Evolutionary conservation across 2,797 vertebrate genomes (phyloP).

Genomic region (Gorsachius magnificus): DNA sequence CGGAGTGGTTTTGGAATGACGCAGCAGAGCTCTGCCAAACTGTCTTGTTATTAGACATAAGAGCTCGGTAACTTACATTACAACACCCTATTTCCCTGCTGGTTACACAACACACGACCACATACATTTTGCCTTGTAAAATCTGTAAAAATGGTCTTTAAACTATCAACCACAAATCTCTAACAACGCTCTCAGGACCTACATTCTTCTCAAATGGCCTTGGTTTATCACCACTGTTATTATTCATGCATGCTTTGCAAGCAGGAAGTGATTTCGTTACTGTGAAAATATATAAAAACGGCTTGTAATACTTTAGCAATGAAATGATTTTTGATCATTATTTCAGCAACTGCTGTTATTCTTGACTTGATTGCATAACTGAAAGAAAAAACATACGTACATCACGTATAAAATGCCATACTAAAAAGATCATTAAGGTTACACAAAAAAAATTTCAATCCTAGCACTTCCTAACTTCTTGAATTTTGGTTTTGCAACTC

Average conservation of each 20-base stretch:
- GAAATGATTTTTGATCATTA: neutral
- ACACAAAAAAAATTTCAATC: neutral
- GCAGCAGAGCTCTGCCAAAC: neutral
- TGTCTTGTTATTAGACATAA: neutral
- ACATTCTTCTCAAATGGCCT: neutral
- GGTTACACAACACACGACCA: neutral
- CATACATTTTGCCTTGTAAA: neutral
- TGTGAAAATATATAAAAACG: neutral
- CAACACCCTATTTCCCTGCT: neutral
- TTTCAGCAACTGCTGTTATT: neutral
- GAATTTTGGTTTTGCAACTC: neutral
- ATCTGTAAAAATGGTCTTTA: neutral
- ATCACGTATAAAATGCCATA: rapidly evolving
- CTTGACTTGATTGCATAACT: neutral
- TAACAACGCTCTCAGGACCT: neutral
- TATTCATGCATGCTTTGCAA: neutral
- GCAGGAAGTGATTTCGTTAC: neutral
- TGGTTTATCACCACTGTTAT: neutral
- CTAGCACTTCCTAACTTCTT: neutral
- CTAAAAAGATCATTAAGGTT: neutral
- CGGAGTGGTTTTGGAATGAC: neutral
- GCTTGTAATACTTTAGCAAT: neutral
- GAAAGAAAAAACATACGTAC: neutral
- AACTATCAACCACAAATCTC: neutral
- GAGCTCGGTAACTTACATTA: neutral